A percentile compares a stretch with the other conserved stretches of the same genome.
phyloP scores from a whole-genome alignment of 2,113 vertebrate genomes.

The Salvator merianae region DNA sequence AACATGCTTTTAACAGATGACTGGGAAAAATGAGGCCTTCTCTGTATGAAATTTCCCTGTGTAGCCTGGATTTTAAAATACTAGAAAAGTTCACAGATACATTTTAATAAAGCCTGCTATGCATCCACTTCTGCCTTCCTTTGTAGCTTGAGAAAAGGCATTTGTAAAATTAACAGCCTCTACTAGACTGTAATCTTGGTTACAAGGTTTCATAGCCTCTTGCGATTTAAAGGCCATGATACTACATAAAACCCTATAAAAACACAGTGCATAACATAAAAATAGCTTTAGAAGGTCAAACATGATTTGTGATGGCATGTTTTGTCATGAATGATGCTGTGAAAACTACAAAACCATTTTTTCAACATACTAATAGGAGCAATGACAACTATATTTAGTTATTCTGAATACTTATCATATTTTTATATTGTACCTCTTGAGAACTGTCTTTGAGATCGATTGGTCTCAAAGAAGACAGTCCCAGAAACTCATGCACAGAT shows the following conservation, averaged over 20 bases:
- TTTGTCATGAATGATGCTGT: slow-evolving; percentile 34
- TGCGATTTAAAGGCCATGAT: slow-evolving; percentile 25
- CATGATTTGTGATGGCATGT: slow-evolving; percentile 24
- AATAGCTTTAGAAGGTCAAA: slow-evolving; percentile 54
- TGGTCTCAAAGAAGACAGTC: background rate
- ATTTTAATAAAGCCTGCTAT: slow-evolving; percentile 8
- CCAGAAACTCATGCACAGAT: background rate
- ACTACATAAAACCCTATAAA: slow-evolving; percentile 47
- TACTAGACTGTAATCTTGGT: slow-evolving; percentile 23
- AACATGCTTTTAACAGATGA: background rate
- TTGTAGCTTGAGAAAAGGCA: background rate
- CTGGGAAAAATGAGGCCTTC: background rate
- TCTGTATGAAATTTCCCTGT: background rate
- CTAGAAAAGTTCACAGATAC: slow-evolving; percentile 12
- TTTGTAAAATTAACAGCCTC: slow-evolving; percentile 39
- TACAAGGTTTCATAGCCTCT: slow-evolving; percentile 43
- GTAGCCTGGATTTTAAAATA: slow-evolving; percentile 13
- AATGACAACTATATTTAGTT: slow-evolving; percentile 15
- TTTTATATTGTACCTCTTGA: background rate
- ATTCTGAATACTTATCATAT: background rate
- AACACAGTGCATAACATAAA: slow-evolving; percentile 34
- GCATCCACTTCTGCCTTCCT: background rate
- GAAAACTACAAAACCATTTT: background rate
- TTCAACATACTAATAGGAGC: slow-evolving; percentile 22
- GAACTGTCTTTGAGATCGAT: background rate